Conservation (phyloP, 2,113 vertebrate species). For the Hemichromis elongatus region DNA sequence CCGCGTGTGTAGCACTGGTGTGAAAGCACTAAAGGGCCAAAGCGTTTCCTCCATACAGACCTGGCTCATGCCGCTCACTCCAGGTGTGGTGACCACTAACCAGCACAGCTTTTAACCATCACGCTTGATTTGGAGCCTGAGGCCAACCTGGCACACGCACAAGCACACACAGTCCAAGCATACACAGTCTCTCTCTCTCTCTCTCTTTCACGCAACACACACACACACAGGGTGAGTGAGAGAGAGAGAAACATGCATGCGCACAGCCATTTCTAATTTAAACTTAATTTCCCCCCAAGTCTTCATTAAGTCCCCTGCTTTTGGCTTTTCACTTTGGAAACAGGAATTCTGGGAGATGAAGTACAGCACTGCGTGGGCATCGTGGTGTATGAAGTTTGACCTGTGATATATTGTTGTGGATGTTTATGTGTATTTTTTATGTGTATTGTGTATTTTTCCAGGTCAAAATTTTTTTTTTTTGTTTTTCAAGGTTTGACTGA, state of each 20-base stretch:
- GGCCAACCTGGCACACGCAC: constrained; percentile 22
- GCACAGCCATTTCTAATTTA: constrained; percentile 44
- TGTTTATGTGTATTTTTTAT: too few species aligned
- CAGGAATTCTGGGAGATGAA: constrained; percentile 50
- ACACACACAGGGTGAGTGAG: neutral
- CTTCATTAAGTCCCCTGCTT: constrained; percentile 7
- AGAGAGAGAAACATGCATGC: neutral
- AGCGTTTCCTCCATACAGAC: constrained; percentile 40
- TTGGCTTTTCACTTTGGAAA: neutral
- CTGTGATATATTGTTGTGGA: neutral
- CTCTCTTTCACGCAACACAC: neutral
- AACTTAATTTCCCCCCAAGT: constrained; percentile 11
- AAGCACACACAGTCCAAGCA: neutral
- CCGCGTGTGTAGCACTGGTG: constrained; percentile 23
- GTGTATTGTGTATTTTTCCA: neutral
- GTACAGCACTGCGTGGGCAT: neutral
- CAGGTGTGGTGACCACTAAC: constrained; percentile 60
- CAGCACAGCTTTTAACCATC: constrained; percentile 49
- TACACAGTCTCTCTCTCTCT: neutral
- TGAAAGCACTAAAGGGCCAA: constrained; percentile 50
- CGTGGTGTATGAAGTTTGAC: neutral
- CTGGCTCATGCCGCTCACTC: constrained; percentile 27
- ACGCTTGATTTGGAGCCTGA: constrained; percentile 46
- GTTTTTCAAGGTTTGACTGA: neutral
- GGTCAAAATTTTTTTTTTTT: neutral